These are phyloP conservation scores for Okapia johnstoni DNA, from an alignment of 2,113 vertebrate species.

Conservation along the genomic window DNA sequence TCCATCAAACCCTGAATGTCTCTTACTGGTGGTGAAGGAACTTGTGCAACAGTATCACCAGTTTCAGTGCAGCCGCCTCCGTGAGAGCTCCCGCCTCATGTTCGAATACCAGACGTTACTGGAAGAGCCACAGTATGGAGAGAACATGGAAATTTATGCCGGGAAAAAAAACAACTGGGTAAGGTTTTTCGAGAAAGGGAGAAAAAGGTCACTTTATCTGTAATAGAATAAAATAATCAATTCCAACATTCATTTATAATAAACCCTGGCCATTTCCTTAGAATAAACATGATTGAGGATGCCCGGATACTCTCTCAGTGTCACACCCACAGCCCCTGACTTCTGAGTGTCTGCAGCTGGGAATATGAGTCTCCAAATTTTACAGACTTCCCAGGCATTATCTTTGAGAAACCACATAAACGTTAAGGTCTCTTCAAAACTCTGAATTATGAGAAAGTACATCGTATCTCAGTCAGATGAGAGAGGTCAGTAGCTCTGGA, in stretches of 20 bases:
- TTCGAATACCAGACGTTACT: slow-evolving; percentile 98
- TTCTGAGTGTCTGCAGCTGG: background rate
- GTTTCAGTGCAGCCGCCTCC: slow-evolving; percentile 94
- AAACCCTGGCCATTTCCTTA: background rate
- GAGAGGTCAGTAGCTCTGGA: background rate
- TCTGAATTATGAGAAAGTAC: background rate
- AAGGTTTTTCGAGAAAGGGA: slow-evolving; percentile 56
- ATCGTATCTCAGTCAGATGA: background rate
- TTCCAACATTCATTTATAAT: background rate
- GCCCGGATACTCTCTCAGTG: background rate
- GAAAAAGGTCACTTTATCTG: background rate
- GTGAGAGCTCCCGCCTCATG: slow-evolving; percentile 95
- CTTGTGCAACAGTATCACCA: slow-evolving; percentile 97
- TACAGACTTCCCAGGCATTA: background rate
- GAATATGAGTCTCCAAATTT: background rate
- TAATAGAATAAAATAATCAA: slow-evolving; percentile 23
- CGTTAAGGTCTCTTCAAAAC: background rate
- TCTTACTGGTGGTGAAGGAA: slow-evolving; percentile 96
- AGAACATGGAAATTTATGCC: slow-evolving; percentile 97
- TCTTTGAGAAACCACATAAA: background rate
- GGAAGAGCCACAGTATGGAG: slow-evolving; percentile 93
- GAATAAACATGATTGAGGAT: background rate
- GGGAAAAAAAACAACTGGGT: slow-evolving; percentile 99
- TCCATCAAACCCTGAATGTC: slow-evolving; percentile 90
- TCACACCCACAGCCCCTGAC: background rate